A percentile compares a stretch with the other conserved stretches of the same genome.
These are phyloP conservation scores for Zonotrichia albicollis DNA, from an alignment of 2,797 vertebrate species.

Conservation along the genomic window DNA sequence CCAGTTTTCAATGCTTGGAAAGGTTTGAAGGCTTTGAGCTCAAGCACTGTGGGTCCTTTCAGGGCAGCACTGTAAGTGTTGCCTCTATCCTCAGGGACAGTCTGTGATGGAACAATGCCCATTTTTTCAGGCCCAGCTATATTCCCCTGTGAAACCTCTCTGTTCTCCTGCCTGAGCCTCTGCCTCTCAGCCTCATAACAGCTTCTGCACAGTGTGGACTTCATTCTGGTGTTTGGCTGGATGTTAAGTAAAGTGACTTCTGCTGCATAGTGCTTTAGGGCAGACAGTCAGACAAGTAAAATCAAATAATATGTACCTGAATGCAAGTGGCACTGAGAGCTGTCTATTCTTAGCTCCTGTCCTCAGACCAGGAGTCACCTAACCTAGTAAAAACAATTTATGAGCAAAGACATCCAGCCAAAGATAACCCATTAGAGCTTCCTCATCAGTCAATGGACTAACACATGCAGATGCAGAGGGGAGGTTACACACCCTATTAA, in stretches of 20 bases:
- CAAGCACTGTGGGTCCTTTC: background rate
- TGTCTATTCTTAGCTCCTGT: background rate
- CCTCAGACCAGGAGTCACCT: background rate
- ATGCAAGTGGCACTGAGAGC: background rate
- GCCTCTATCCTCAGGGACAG: background rate
- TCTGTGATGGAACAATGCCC: background rate
- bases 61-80: background rate
- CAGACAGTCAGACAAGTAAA: background rate
- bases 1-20: background rate
- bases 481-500: background rate
- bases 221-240: background rate
- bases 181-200: background rate
- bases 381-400: background rate
- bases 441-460: background rate
- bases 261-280: background rate
- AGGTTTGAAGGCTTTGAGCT: background rate
- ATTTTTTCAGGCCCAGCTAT: background rate
- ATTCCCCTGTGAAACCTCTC: fast-evolving
- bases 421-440: background rate
- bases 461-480: background rate
- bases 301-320: background rate
- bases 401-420: background rate
- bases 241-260: background rate
- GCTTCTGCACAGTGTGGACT: background rate
- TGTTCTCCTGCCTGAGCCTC: background rate